phyloP scores from a whole-genome alignment of 2,888 invertebrate species.

The Cartodere bifasciata region DNA sequence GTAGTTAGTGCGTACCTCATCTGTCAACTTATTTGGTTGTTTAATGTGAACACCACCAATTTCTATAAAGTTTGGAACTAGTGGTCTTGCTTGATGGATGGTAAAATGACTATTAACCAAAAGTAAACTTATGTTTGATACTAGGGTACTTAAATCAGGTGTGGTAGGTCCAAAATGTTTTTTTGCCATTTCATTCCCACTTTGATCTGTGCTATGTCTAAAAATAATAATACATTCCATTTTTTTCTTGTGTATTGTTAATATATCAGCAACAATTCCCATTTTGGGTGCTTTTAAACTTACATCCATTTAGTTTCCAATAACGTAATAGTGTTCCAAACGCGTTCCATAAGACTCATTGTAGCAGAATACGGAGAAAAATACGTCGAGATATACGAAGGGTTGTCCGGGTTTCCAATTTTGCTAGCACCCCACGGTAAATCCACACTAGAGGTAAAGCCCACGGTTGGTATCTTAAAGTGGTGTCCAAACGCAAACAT shows the following conservation, averaged over 20 bases:
- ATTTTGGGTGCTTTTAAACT: too few species aligned
- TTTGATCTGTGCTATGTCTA: too few species aligned
- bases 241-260: too few species aligned
- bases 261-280: too few species aligned
- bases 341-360: slow-evolving; percentile 41
- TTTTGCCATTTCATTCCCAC: slow-evolving; percentile 38
- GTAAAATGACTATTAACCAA: slow-evolving; percentile 42
- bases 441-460: slow-evolving; percentile 40
- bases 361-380: slow-evolving; percentile 39
- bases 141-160: slow-evolving; percentile 33
- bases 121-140: slow-evolving; percentile 39
- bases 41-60: slow-evolving; percentile 39
- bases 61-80: slow-evolving; percentile 40
- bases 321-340: slow-evolving; percentile 32
- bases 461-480: slow-evolving; percentile 43
- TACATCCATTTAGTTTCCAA: slow-evolving; percentile 8
- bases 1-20: neutral
- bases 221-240: too few species aligned
- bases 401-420: slow-evolving; percentile 44
- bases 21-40: slow-evolving; percentile 33
- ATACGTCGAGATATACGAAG: slow-evolving; percentile 45
- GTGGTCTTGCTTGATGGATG: slow-evolving; percentile 40
- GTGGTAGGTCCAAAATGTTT: slow-evolving; percentile 37
- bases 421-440: slow-evolving; percentile 45
- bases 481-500: slow-evolving; percentile 44